These are phyloP conservation scores for Petrocephalus sullivani DNA, from an alignment of 2,797 vertebrate genomes.

Conservation along the genomic window DNA sequence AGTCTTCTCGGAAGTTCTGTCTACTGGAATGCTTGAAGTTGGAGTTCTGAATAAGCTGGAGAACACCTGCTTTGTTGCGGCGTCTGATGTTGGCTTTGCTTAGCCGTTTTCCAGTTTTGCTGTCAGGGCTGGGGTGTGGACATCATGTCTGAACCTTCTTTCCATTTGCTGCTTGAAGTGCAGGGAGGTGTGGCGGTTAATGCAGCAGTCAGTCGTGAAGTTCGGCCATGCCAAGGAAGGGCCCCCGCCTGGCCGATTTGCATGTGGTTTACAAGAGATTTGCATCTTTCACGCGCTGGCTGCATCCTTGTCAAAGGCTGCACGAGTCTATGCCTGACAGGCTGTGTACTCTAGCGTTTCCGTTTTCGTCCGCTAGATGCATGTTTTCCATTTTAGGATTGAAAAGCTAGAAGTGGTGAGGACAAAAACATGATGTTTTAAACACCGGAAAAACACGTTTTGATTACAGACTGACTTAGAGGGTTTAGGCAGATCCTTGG, in stretches of 20 bases:
- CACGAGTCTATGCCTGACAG: neutral
- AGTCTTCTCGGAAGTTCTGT: neutral
- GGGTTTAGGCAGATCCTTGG: neutral
- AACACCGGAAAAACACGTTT: neutral
- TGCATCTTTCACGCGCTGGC: neutral
- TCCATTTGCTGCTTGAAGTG: neutral
- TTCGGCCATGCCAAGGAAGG: neutral
- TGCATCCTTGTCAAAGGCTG: neutral
- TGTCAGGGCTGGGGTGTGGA: neutral
- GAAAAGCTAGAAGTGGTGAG: neutral
- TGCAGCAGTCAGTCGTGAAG: neutral
- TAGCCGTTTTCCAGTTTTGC: neutral
- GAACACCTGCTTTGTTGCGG: neutral
- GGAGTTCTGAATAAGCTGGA: neutral
- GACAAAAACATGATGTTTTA: neutral
- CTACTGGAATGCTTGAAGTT: neutral
- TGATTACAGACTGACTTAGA: neutral
- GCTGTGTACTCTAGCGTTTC: neutral
- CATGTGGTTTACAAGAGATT: neutral
- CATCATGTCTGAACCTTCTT: neutral
- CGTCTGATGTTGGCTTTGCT: neutral
- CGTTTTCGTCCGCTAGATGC: neutral
- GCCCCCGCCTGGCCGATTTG: neutral
- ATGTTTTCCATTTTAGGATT: neutral
- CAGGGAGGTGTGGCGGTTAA: neutral